phyloP scores from a whole-genome alignment of 2,888 invertebrate species.

The Noctua comes region DNA sequence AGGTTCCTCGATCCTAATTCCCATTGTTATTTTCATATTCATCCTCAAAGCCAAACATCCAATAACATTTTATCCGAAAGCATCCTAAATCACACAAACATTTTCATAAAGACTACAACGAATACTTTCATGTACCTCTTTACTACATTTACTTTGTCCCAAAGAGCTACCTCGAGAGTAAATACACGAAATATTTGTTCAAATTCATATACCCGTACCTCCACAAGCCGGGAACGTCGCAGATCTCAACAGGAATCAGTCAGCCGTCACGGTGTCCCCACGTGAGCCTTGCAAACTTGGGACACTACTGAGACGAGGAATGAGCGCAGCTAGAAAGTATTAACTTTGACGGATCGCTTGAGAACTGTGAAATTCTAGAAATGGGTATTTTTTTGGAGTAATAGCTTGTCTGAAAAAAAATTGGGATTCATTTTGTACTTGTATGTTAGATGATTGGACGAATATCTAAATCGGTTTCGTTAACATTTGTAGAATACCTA shows the following conservation, averaged over 20 bases:
- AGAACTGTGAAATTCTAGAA: neutral
- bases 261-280: constrained; percentile 64
- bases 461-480: neutral
- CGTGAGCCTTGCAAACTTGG: constrained; percentile 53
- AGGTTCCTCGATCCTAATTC: neutral
- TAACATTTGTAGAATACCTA: neutral
- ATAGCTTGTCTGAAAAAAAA: neutral
- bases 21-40: constrained; percentile 9
- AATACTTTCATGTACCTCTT: constrained; percentile 58
- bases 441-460: neutral
- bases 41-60: constrained; percentile 40
- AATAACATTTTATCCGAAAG: constrained; percentile 46
- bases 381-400: neutral
- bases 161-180: constrained; percentile 50
- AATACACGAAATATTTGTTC: constrained; percentile 66
- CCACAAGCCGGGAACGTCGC: constrained; percentile 58
- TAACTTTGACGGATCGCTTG: constrained; percentile 29
- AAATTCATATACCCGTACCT: constrained; percentile 58
- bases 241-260: constrained; percentile 72
- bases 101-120: constrained; percentile 56
- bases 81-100: constrained; percentile 51
- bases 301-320: constrained; percentile 51
- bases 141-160: constrained; percentile 53
- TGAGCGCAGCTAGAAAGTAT: constrained; percentile 22
- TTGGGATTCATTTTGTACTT: no score